Evolutionary conservation across 2,888 invertebrate genomes (phyloP).

Genomic region (Villa cingulata): DNA sequence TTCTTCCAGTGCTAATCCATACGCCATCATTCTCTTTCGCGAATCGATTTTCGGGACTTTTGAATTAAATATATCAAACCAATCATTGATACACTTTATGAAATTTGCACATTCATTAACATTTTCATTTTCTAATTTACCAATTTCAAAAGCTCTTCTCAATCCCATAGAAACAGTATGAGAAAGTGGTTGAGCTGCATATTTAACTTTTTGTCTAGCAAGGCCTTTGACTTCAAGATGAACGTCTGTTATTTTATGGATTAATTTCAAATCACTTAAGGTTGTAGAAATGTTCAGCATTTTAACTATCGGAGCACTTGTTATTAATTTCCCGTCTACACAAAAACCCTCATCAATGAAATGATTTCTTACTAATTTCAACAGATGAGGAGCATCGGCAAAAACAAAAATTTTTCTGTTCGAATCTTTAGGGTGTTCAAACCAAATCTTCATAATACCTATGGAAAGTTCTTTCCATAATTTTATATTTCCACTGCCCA

Average conservation of each 20-base stretch:
- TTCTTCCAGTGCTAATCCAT: too few relatives aligned
- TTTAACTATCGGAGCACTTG: neutral
- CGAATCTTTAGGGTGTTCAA: too few relatives aligned
- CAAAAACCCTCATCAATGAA: constrained; percentile 3
- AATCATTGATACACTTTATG: too few relatives aligned
- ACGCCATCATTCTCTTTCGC: too few relatives aligned
- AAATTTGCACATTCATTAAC: too few relatives aligned
- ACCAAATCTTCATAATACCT: neutral
- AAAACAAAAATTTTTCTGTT: neutral
- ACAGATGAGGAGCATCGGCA: constrained; percentile 4
- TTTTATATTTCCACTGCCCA: constrained; percentile 3
- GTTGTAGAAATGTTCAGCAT: neutral
- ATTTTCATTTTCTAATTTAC: too few relatives aligned
- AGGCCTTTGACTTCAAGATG: neutral
- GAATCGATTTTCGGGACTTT: too few relatives aligned
- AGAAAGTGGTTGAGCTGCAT: constrained; percentile 4
- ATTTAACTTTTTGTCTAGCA: constrained; percentile 8
- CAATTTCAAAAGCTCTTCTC: too few relatives aligned
- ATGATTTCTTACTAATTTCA: constrained; percentile 6
- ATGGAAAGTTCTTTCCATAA: neutral
- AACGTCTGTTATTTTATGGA: neutral
- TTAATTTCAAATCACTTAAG: constrained; percentile 4
- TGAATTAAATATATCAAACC: too few relatives aligned
- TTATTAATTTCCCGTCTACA: constrained; percentile 3
- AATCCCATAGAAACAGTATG: neutral